Evolutionary conservation across 2,113 vertebrate genomes (phyloP).

Genomic region (Centropus bengalensis): DNA sequence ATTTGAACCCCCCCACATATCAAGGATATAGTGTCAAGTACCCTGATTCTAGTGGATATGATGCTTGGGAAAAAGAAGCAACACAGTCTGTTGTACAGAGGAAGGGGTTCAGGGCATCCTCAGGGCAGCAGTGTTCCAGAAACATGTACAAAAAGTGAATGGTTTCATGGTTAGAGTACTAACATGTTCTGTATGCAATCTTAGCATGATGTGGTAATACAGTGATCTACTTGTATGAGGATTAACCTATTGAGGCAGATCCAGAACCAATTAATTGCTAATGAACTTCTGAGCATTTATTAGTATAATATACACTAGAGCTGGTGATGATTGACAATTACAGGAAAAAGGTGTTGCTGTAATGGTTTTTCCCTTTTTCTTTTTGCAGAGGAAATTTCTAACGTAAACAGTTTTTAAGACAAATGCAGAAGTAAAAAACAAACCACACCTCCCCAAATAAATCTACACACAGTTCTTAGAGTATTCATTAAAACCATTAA

Average conservation of each 20-base stretch:
- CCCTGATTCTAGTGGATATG: not conserved
- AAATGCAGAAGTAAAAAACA: not conserved
- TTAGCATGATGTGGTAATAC: not conserved
- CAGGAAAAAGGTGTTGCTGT: not conserved
- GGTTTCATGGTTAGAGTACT: not conserved
- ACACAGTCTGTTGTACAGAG: not conserved
- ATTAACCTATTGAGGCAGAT: not conserved
- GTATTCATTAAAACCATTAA: not conserved
- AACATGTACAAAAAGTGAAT: not conserved
- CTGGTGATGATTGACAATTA: not conserved
- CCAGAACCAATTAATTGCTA: not conserved
- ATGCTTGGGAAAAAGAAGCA: not conserved
- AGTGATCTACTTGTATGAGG: not conserved
- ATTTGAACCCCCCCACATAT: not conserved
- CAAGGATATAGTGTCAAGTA: not conserved
- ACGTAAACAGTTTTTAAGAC: not conserved
- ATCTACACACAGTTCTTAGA: accelerated
- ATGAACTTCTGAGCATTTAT: not conserved
- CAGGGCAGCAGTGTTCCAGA: not conserved
- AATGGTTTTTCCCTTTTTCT: not conserved
- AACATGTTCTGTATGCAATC: too few species aligned
- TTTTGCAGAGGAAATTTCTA: not conserved
- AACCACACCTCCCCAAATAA: not conserved
- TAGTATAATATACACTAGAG: not conserved
- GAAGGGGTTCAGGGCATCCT: not conserved